Conservation (phyloP, 2,888 invertebrate genomes). For the Timema podura region DNA sequence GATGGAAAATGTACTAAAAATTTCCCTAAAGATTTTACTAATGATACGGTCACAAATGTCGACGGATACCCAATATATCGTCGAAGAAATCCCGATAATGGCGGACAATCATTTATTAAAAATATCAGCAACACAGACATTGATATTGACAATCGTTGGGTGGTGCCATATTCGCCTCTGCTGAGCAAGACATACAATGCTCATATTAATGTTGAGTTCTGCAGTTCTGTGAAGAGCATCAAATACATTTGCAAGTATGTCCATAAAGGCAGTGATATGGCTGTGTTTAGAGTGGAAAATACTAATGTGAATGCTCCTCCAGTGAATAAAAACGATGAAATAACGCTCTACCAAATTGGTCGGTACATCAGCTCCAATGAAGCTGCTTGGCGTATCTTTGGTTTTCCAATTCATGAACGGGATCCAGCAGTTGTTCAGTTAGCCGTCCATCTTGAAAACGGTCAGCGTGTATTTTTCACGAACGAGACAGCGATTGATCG, state of each 20-base stretch:
- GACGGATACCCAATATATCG: conserved; percentile 38
- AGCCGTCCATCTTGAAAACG: conserved; percentile 1
- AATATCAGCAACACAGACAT: no score
- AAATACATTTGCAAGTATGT: conserved; percentile 43
- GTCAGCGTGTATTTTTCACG: conserved; percentile 18
- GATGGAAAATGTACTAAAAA: no score
- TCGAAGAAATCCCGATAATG: conserved; percentile 33
- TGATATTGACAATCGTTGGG: no score
- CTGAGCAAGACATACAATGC: background rate
- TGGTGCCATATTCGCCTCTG: background rate
- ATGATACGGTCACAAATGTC: conserved; percentile 34
- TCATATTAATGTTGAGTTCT: conserved; percentile 4
- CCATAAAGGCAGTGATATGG: conserved; percentile 20
- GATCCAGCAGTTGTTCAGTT: conserved; percentile 1
- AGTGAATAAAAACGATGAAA: conserved; percentile 34
- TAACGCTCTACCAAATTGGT: conserved; percentile 35
- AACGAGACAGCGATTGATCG: background rate
- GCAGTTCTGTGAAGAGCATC: conserved; percentile 11
- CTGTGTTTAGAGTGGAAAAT: conserved; percentile 1
- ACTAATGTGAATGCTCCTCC: conserved; percentile 34
- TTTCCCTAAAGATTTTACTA: conserved; percentile 33
- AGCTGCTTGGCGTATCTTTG: conserved; percentile 25
- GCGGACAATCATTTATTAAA: no score
- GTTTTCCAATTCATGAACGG: no score
- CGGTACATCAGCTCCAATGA: conserved; percentile 36